Base-by-base conservation (phyloP, 2,113 vertebrate species). In the Crocuta crocuta region DNA sequence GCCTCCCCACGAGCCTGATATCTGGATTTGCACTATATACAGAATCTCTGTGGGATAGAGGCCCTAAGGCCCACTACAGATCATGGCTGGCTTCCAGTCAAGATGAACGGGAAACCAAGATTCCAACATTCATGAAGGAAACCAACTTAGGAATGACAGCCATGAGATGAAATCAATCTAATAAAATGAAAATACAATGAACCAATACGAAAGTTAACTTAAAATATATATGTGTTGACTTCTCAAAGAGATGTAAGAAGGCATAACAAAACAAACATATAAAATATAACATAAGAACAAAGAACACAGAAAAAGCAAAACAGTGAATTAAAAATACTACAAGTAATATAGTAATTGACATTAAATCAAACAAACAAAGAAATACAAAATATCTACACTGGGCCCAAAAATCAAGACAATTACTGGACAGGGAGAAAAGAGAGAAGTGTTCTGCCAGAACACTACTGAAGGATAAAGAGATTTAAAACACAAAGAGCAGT, bases 171-270 rank as follows among this genome's bases (percentile, higher is more conserved):
- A 83, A 55, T 84, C 58, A 74, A 33, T 84, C 45, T 66, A 31
- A 86, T 39, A 92, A 88, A 87, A 79, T 86, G 19, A 95, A 71
- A 96, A 93, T 58, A 13, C 19, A 61, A n/a, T 21, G 55, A 13
- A 85, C 26, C 15, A 82, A 70, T 61, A 55, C 10, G n/a, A 87
- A 96, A 83, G 73, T 92, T 31, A 31, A 16, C 61, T 91, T 85
- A 35, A 87, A 87, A 13, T 43, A 68, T 9, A n/a, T 45, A 17
- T 63, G 28, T n/a, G 55, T 73, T 82, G 35, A 10, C 66, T 86
- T 39, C 8, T 45, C 19, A 83, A 74, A 48, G 26, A 89, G 17
- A 43, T 55, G 4, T 28, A 79, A 63, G 11, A 90, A 86, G n/a
- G 13, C 33, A 28, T 31, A 94, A 94, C 10, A 15, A 17, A 12